A percentile compares a stretch with the other conserved stretches of the same genome.
Evolutionary conservation across 1,140 invertebrate genomes (phyloP).

Genomic region (Trissolcus basalis): DNA sequence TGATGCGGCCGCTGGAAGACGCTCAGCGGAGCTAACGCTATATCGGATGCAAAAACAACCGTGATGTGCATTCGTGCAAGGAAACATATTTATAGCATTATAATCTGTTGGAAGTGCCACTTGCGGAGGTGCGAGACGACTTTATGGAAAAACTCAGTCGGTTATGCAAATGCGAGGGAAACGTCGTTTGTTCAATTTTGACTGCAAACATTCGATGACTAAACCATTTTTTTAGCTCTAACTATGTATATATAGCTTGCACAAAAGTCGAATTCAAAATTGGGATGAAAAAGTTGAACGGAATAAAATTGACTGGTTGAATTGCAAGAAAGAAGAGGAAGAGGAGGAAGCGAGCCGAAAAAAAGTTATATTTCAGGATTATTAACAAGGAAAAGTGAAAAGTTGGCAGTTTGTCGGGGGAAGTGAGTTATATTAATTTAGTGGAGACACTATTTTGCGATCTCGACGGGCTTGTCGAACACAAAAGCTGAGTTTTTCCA

Average conservation of each 20-base stretch:
- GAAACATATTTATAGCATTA: slow-evolving; percentile 7
- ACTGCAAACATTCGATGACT: background rate
- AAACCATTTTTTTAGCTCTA: background rate
- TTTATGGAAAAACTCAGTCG: slow-evolving; percentile 26
- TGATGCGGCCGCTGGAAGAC: background rate
- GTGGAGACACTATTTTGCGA: background rate
- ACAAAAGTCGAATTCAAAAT: no score
- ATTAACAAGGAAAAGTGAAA: background rate
- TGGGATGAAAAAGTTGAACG: no score
- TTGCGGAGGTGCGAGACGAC: slow-evolving; percentile 16
- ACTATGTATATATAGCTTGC: no score
- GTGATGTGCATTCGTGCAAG: slow-evolving; percentile 49
- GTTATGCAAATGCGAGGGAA: slow-evolving; percentile 15
- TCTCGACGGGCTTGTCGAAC: slow-evolving; percentile 2
- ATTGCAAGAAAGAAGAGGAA: no score
- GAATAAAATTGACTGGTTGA: no score
- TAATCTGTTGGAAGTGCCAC: slow-evolving; percentile 2
- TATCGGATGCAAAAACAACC: slow-evolving; percentile 46
- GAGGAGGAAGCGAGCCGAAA: background rate
- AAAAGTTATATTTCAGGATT: background rate
- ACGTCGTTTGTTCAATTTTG: no score
- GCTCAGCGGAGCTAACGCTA: slow-evolving; percentile 40
- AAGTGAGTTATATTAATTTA: background rate
- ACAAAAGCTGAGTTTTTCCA: slow-evolving; percentile 31
- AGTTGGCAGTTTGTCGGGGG: background rate